These are phyloP conservation scores for Lissonota sp. DNA, from an alignment of 2,888 invertebrate species.

Conservation along the genomic window DNA sequence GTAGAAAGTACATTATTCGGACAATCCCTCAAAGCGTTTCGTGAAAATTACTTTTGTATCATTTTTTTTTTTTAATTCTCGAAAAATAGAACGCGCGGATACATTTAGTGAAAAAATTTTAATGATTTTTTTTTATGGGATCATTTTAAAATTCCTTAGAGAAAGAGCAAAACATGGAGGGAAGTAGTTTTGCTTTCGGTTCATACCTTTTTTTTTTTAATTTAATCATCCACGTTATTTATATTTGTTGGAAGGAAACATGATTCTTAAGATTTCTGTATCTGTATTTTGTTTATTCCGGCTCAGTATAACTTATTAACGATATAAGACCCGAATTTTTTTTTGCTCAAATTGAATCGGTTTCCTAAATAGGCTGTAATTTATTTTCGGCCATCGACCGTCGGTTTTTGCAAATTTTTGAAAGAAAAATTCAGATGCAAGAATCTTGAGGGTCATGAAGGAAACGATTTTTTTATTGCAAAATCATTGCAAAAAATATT, in stretches of 20 bases:
- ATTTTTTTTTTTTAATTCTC: not conserved
- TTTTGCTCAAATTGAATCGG: no score
- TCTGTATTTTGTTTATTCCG: no score
- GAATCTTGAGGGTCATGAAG: not conserved
- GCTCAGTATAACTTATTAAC: no score
- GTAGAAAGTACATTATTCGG: slow-evolving; percentile 41
- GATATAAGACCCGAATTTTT: no score
- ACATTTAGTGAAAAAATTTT: slow-evolving; percentile 41
- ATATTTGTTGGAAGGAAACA: no score
- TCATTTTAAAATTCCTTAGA: not conserved
- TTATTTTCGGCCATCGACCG: no score
- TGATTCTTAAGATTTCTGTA: no score
- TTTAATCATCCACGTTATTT: not conserved
- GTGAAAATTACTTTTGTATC: slow-evolving; percentile 13
- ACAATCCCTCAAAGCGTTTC: slow-evolving; percentile 16
- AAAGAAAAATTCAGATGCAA: no score
- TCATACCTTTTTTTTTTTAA: not conserved
- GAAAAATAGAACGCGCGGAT: slow-evolving; percentile 48
- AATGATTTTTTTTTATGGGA: slow-evolving; percentile 4
- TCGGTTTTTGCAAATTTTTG: no score
- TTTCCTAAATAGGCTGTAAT: no score
- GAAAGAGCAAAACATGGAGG: slow-evolving; percentile 7
- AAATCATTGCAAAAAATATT: not conserved
- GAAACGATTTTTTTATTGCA: not conserved
- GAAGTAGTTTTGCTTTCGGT: slow-evolving; percentile 45